phyloP scores from a whole-genome alignment of 2,113 vertebrate species.

The Aspiorhynchus laticeps region DNA sequence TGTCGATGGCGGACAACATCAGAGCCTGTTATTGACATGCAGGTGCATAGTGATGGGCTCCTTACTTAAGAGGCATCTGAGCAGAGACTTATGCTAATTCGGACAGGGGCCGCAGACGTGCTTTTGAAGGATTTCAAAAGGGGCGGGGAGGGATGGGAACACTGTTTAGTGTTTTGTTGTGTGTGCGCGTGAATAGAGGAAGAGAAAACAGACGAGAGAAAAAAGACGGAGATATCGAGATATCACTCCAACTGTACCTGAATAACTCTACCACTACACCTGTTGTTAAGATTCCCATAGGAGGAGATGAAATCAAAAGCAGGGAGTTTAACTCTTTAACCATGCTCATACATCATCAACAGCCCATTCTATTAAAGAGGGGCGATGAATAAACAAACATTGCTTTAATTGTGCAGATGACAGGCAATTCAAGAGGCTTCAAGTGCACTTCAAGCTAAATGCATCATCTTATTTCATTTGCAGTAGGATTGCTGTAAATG shows the following conservation, averaged over 20 bases:
- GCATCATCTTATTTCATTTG: not conserved
- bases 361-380: not conserved
- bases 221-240: not conserved
- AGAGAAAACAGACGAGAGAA: not conserved
- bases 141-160: conserved; percentile 24
- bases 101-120: conserved; percentile 82
- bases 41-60: conserved; percentile 92
- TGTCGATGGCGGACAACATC: conserved; percentile 92
- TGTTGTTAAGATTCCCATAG: not conserved
- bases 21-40: conserved; percentile 91
- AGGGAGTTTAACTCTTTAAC: conserved; percentile 33
- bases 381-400: not conserved
- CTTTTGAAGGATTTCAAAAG: conserved; percentile 67
- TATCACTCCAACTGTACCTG: not conserved
- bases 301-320: not conserved
- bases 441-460: not conserved
- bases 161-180: conserved; percentile 1
- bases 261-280: not conserved
- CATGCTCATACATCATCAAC: not conserved
- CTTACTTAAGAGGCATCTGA: conserved; percentile 97
- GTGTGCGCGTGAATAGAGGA: not conserved
- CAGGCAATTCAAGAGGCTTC: not conserved
- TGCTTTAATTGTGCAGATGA: not conserved
- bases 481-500: not conserved
- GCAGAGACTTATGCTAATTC: conserved; percentile 95